Base-by-base conservation (phyloP, 2,797 vertebrate species). In the Poliocrania exsul region DNA sequence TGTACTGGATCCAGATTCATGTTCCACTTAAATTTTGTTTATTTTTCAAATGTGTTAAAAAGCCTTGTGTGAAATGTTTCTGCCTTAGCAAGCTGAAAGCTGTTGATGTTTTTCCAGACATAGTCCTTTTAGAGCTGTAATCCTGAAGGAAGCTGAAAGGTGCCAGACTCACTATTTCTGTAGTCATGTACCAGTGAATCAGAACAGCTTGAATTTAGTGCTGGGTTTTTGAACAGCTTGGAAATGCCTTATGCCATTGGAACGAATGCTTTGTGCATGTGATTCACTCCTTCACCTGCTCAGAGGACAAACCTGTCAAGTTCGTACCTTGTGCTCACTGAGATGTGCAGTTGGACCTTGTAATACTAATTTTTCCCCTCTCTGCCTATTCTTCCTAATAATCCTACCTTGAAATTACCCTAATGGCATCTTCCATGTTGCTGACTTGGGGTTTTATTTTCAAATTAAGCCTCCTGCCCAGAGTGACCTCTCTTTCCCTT, bases 141-240 rank as follows among this genome's bases (percentile, higher is more conserved):
- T 89, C 49, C 86, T 71, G 74, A 85, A 56, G 86, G 13, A 90
- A 86, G 91, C 86, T 92, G 93, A 44, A 16, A 89, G 89, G 94
- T 94, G 95, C 95, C 93, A 95, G 96, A 95, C 95, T 91, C 21
- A 4, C 69, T 95, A 46, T 91, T 92, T 91, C 72, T 60, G 57
- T n/a, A 54, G 81, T 83, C 72, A 14, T 66, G 79, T 94, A 91
- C 89, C 61, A 87, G 79, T 83, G 91, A 90, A 61, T 92, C 82
- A 49, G 87, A 93, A 86, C 92, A 95, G 86, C 94, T 87, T 93
- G 94, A 75, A 64, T 92, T 86, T 53, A 89, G 70, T 62, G 60
- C 70, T 79, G 51, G 35, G 25, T 9, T 95, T 90, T 85, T 50
- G 78, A 60, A 92, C 86, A 88, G 86, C 86, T 94, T 84, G 83